Evolutionary conservation across 2,888 invertebrate genomes (phyloP).

Genomic region (Schizotus pectinicornis): DNA sequence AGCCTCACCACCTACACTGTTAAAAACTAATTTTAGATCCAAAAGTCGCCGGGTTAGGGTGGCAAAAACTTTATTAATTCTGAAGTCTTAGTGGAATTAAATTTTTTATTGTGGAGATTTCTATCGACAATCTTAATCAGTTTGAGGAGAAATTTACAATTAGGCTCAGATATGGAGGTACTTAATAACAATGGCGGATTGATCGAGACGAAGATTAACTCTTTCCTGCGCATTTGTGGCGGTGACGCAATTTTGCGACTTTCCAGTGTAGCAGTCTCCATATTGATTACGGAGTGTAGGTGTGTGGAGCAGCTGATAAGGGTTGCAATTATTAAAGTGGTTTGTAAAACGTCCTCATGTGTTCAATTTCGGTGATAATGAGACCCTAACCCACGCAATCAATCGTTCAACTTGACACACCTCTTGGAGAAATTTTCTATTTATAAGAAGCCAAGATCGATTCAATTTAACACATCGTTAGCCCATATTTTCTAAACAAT

Average conservation of each 20-base stretch:
- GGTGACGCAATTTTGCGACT: background rate
- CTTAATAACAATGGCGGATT: no score
- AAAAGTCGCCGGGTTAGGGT: no score
- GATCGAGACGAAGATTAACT: no score
- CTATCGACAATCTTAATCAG: no score
- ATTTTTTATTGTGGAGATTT: no score
- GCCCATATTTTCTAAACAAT: background rate
- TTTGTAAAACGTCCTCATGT: constrained; percentile 10
- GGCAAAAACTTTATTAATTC: no score
- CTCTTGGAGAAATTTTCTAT: constrained; percentile 1
- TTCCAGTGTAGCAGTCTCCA: constrained; percentile 13
- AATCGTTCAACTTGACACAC: background rate
- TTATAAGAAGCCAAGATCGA: background rate
- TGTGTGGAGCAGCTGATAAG: constrained; percentile 22
- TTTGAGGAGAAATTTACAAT: no score
- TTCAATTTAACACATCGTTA: constrained; percentile 4
- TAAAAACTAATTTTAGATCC: no score
- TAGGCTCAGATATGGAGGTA: no score
- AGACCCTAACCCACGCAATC: no score
- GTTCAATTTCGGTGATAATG: constrained; percentile 4
- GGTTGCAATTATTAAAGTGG: constrained; percentile 9
- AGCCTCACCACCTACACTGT: background rate
- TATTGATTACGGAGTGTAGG: constrained; percentile 1
- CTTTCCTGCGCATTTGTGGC: no score
- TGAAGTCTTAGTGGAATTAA: no score